Percentiles rank a stretch among this genome's conserved stretches.
Conservation (phyloP, 2,888 invertebrate genomes). For the Hemaris fuciformis region DNA sequence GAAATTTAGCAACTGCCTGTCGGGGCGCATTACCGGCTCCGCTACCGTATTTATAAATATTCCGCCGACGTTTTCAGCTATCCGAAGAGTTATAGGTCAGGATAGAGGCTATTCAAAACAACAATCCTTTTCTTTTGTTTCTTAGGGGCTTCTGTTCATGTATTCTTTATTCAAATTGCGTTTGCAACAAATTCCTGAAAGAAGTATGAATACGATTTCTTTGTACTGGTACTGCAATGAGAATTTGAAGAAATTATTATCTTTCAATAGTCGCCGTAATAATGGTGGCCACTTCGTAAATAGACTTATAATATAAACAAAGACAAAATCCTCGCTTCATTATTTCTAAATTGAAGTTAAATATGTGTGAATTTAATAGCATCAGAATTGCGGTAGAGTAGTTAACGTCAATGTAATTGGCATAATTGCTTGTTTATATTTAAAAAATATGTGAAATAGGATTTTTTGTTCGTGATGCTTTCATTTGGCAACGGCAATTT, state of each 20-base stretch:
- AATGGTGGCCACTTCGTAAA: no score
- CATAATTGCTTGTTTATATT: neutral
- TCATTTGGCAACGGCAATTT: neutral
- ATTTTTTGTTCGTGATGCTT: no score
- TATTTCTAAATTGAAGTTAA: neutral
- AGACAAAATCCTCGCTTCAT: neutral
- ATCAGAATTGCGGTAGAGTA: neutral
- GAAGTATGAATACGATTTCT: no score
- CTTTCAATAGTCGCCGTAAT: no score
- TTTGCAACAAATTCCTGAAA: no score
- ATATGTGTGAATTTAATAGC: neutral
- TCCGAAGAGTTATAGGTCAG: constrained; percentile 20
- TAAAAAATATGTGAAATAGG: no score
- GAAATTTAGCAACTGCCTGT: constrained; percentile 81
- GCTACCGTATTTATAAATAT: constrained; percentile 76
- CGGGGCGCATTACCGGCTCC: constrained; percentile 65
- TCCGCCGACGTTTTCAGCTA: constrained; percentile 62
- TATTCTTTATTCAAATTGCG: no score
- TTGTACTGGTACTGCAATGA: no score
- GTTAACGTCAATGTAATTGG: neutral
- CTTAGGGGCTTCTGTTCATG: neutral
- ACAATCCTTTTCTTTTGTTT: constrained; percentile 30
- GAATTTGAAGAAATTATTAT: no score
- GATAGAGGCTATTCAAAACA: constrained; percentile 54
- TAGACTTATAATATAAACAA: no score